Conservation (phyloP, 2,113 vertebrate species). For the Acanthisitta chloris region DNA sequence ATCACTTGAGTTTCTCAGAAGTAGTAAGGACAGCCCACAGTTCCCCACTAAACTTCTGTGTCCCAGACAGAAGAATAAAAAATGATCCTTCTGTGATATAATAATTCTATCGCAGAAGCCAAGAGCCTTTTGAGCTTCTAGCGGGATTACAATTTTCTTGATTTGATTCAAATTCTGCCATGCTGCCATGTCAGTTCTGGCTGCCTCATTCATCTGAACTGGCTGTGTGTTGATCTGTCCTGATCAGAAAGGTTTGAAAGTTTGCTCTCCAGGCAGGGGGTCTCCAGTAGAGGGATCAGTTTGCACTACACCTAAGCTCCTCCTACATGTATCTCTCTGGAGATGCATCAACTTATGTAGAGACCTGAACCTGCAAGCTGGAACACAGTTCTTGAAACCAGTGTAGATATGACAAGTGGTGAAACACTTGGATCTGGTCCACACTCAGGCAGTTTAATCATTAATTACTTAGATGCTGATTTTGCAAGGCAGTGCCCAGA, state of each 20-base stretch:
- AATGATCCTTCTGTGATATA: background rate
- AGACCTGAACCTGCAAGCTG: background rate
- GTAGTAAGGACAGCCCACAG: background rate
- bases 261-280: background rate
- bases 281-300: background rate
- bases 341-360: rapidly evolving
- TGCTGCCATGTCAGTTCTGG: background rate
- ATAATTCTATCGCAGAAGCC: background rate
- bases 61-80: background rate
- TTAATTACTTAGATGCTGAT: background rate
- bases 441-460: background rate
- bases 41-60: background rate
- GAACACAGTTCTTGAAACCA: background rate
- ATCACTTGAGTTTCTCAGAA: background rate
- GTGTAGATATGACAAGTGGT: background rate
- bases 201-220: background rate
- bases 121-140: background rate
- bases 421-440: background rate
- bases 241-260: background rate
- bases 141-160: background rate
- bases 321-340: background rate
- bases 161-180: background rate
- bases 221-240: background rate
- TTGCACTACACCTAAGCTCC: background rate
- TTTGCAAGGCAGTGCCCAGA: background rate